Base-by-base conservation (phyloP, 53 echinoderm and acorn worm species). In the Hippasteria phrygiana region DNA sequence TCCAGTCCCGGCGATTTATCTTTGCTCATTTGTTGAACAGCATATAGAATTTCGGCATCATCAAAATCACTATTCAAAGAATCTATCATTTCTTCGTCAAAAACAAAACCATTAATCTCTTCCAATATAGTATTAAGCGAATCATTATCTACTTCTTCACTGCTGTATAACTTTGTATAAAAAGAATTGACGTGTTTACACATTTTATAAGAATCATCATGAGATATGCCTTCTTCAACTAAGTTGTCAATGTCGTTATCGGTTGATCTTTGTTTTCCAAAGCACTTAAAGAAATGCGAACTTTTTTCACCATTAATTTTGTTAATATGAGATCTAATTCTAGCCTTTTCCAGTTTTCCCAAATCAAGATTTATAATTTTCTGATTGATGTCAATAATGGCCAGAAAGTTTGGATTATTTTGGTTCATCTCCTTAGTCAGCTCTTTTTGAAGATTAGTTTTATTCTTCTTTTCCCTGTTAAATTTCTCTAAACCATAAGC, bases 1-100 rank as follows among this genome's bases (percentile, higher is more conserved):
- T 75, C 75, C 29, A 75, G 20, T 5, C 76, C 76, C 2, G 76
- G 50, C 12, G 76, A 75, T 31, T 75, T 74, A 11, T 46, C 43
- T 43, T 43, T 74, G 24, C 43, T 43, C 74, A 74, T 74, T 46
- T 74, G 74, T 18, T 74, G 1, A 22, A 74, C 26, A 43, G 74
- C 74, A n/a, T 43, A 1, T 27, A 5, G 17, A 43, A 74, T 41
- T 42, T 73, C 73, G 7, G 5, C 2, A 20, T 73, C 73, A 41
- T 40, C 41, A 41, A 73, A 42, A 26, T 73, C 43, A 4, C 8
- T 40, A 10, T 70, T 18, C 10, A 70, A 70, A 33, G 17, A 6
- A n/a, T 17, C 7, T 8, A 4, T n/a, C 5, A 16, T n/a, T 2
- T 39, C 43, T 6, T 73, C 73, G 6, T 73, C 73, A 18, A 73